Conservation (phyloP, 2,888 invertebrate genomes). For the Rapana venosa region DNA sequence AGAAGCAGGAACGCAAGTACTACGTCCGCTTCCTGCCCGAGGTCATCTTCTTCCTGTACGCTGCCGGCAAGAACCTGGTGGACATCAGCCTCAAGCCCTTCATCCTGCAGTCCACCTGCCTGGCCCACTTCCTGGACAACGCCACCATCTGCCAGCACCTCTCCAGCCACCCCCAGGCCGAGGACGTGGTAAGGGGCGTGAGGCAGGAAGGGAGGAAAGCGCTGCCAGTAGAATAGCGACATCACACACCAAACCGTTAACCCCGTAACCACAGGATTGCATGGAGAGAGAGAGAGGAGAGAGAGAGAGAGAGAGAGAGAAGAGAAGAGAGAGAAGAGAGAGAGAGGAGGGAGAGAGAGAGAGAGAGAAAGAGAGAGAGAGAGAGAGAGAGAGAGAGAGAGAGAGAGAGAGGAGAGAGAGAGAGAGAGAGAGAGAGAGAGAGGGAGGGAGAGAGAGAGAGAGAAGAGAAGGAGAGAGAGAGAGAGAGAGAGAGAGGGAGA, state of each 20-base stretch:
- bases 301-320: neutral
- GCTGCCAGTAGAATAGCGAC: no score
- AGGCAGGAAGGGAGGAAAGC: no score
- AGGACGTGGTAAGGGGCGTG: slow-evolving; percentile 50
- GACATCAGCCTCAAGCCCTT: slow-evolving; percentile 74
- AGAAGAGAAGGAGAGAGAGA: neutral
- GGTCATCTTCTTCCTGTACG: slow-evolving; percentile 73
- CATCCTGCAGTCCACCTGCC: slow-evolving; percentile 71
- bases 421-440: neutral
- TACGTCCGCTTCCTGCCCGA: slow-evolving; percentile 62
- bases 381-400: neutral
- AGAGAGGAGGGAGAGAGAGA: neutral
- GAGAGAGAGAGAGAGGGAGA: neutral
- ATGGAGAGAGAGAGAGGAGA: neutral
- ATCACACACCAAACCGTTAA: no score
- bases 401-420: neutral
- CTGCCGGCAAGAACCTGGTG: slow-evolving; percentile 73
- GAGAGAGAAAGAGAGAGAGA: neutral
- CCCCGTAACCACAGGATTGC: no score
- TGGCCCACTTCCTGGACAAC: slow-evolving; percentile 55
- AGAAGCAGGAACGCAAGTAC: slow-evolving; percentile 36
- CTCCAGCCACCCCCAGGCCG: slow-evolving; percentile 56
- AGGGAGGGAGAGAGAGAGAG: neutral
- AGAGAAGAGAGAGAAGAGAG: no score
- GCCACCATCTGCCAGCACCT: slow-evolving; percentile 57